Conservation (phyloP, 2,797 vertebrate species). For the Florisuga fusca region DNA sequence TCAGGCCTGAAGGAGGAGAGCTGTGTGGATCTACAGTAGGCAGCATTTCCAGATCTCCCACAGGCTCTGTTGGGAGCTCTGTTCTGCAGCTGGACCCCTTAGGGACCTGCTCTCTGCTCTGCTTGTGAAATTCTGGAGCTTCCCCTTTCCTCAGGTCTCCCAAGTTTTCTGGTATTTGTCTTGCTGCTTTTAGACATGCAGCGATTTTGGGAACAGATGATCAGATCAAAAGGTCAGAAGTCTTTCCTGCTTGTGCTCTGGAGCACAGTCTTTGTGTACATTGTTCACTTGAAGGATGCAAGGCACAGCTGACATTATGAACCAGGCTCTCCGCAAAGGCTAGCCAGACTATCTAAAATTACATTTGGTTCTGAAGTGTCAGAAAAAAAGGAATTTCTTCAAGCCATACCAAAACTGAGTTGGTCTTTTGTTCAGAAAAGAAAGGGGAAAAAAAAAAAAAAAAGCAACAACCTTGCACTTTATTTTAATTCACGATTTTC, state of each 20-base stretch:
- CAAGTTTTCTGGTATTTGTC: conserved; percentile 34
- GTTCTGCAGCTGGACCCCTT: not conserved
- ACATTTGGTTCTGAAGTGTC: not conserved
- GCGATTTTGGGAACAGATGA: conserved; percentile 39
- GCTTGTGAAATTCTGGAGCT: conserved; percentile 17
- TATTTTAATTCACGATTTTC: not conserved
- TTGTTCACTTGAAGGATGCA: not conserved
- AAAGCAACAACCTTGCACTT: not conserved
- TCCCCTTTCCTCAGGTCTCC: not conserved
- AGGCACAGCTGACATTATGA: not conserved
- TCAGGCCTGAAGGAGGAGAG: not conserved
- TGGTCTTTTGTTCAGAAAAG: not conserved
- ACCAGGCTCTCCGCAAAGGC: not conserved
- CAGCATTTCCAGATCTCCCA: not conserved
- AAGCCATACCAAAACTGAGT: not conserved
- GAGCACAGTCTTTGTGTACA: not conserved
- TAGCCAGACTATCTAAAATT: not conserved
- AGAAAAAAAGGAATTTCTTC: not conserved
- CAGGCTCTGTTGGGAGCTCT: accelerated
- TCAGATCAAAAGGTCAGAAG: conserved; percentile 53
- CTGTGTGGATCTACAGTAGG: not conserved
- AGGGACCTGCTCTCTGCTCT: not conserved
- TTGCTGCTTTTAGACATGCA: conserved; percentile 5
- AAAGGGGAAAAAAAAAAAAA: not conserved
- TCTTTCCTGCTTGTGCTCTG: conserved; percentile 22